Base-by-base conservation (phyloP, 1,140 invertebrate species). In the Hypsibius dujardini region DNA sequence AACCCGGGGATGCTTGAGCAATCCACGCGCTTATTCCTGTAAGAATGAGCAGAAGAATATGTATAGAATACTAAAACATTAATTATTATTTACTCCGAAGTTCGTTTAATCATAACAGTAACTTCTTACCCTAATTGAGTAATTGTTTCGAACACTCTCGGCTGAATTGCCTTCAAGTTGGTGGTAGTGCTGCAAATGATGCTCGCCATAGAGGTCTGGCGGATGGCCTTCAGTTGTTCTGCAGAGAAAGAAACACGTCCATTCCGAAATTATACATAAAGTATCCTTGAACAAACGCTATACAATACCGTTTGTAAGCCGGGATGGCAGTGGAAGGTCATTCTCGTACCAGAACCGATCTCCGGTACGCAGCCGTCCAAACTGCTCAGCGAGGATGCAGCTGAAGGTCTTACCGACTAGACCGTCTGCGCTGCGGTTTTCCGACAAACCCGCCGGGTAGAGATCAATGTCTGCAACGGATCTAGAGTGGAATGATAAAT, bases 361-460 rank as follows among this genome's bases (percentile, higher is more conserved):
- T 47, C 83, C 84, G 71, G 80, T 74, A 28, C 91, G 86, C 45
- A 90, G 80, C 77, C 92, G 88, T 73, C 88, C 81, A 81, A 95
- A 95, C 80, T 96, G 92, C 72, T 92, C 90, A 47, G 88, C 92
- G 73, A 98, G 89, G 73, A 98, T 92, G 77, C 94, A 97, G 46
- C 91, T 91, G 77, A 96, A 90, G 0, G 93, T 96, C 0, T 93
- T 92, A 2, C 94, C 94, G 0, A 96, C 88, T 0, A 95, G 78
- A 3, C 90, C 93, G 15, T 76, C 77, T 47, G 77, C 75, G 45
- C 77, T 74, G 15, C 79, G 77, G 69, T 76, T 79, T 73, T 83
- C 81, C 1, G 79, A 73, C 1, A 82, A n/a, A 47, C 78, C 76
- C 3, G 78, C 81, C 15, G 79, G 74, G 73, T 80, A 83, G 71